phyloP scores from a whole-genome alignment of 2,888 invertebrate species.

The Cyclophora punctaria region DNA sequence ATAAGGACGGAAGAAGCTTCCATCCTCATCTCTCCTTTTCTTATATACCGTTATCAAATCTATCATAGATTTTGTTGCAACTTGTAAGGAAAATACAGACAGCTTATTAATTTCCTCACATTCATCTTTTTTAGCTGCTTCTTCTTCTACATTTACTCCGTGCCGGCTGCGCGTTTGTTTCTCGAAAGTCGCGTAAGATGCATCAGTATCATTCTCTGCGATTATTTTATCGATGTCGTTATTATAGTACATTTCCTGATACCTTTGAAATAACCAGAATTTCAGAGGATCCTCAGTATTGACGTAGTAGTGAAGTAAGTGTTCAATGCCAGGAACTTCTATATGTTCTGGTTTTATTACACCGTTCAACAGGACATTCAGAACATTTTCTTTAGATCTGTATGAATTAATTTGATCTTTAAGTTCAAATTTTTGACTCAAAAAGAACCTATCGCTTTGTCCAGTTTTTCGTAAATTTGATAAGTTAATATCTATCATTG shows the following conservation, averaged over 20 bases:
- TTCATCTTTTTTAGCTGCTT: no score
- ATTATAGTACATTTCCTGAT: slow-evolving; percentile 8
- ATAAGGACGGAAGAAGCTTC: no score
- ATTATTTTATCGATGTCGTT: slow-evolving; percentile 17
- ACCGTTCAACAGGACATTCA: slow-evolving; percentile 36
- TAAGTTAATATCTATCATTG: slow-evolving; percentile 51
- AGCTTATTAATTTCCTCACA: no score
- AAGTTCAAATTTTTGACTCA: no score
- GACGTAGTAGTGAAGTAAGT: slow-evolving; percentile 25
- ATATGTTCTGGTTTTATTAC: slow-evolving; percentile 28
- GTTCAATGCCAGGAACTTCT: slow-evolving; percentile 19
- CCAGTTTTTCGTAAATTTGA: slow-evolving; percentile 17
- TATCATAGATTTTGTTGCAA: no score
- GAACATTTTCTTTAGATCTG: background rate
- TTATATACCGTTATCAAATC: no score
- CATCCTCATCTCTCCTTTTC: no score
- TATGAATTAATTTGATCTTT: no score
- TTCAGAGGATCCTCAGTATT: slow-evolving; percentile 26
- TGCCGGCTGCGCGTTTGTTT: slow-evolving; percentile 24
- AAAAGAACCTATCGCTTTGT: no score
- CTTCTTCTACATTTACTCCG: slow-evolving; percentile 33
- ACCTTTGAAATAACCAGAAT: slow-evolving; percentile 45
- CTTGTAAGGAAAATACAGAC: no score
- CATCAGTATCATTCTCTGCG: slow-evolving; percentile 13
- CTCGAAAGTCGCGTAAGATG: slow-evolving; percentile 19